phyloP scores from a whole-genome alignment of 2,113 vertebrate species.

The Paradisaea rubra region DNA sequence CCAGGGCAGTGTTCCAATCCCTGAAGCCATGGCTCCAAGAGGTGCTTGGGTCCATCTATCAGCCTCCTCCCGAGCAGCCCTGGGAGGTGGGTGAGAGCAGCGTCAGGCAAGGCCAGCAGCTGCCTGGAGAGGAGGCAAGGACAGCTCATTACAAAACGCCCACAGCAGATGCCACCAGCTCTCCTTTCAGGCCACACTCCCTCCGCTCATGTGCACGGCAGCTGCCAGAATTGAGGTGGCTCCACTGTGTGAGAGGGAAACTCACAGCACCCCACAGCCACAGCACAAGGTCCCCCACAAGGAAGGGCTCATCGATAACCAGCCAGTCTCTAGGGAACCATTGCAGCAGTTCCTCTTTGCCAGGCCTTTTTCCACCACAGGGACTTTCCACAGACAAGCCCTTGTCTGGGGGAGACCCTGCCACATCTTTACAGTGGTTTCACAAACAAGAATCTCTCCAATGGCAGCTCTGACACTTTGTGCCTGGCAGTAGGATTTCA shows the following conservation, averaged over 20 bases:
- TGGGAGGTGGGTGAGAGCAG: neutral
- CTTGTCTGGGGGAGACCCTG: neutral
- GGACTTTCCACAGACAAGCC: neutral
- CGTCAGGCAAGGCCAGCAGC: neutral
- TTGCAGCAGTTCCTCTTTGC: conserved; percentile 18
- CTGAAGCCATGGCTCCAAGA: neutral
- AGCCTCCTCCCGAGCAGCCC: neutral
- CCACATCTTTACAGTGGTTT: neutral
- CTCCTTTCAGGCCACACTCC: neutral
- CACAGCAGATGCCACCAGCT: accelerated
- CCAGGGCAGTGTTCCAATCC: neutral
- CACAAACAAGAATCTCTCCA: neutral
- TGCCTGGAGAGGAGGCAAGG: neutral
- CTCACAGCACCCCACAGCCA: accelerated
- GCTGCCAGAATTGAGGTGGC: neutral
- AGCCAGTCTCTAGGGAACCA: neutral
- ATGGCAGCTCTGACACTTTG: neutral
- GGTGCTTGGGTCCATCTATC: neutral
- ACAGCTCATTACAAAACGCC: neutral
- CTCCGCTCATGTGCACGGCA: accelerated
- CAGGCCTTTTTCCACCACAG: neutral
- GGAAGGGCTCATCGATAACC: neutral
- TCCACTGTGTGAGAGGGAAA: neutral
- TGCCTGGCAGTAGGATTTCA: neutral
- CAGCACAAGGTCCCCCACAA: neutral